Evolutionary conservation across 1,140 invertebrate genomes (phyloP).

Genomic region (Macrobrachium nipponense): DNA sequence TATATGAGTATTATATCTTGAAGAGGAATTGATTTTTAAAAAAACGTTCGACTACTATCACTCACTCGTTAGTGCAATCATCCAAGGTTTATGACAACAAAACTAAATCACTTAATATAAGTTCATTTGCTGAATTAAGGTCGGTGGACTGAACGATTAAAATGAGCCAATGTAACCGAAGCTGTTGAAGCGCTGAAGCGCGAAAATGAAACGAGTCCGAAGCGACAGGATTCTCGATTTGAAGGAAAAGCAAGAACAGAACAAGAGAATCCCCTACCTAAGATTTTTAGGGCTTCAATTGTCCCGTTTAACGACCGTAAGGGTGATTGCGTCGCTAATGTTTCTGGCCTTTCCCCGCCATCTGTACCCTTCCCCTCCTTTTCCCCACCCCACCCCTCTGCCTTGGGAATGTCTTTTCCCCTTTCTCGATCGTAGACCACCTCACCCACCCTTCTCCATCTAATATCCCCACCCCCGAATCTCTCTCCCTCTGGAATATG

Average conservation of each 20-base stretch:
- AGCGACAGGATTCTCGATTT: background rate
- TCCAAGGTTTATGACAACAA: too few relatives aligned
- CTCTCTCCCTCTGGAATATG: conserved; percentile 13
- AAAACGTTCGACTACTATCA: too few relatives aligned
- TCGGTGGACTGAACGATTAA: too few relatives aligned
- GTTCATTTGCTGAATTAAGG: too few relatives aligned
- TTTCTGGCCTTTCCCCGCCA: background rate
- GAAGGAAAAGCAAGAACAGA: background rate
- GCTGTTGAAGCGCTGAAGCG: too few relatives aligned
- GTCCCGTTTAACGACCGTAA: conserved; percentile 15
- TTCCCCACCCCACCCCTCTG: background rate
- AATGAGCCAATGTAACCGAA: too few relatives aligned
- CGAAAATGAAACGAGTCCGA: too few relatives aligned
- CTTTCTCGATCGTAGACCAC: background rate
- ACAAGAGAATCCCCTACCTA: background rate
- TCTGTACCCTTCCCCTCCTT: background rate
- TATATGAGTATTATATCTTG: too few relatives aligned
- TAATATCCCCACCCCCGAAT: background rate
- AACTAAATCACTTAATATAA: too few relatives aligned
- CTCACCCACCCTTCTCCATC: background rate
- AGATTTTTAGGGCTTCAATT: background rate
- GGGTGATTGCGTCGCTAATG: background rate
- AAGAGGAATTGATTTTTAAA: too few relatives aligned
- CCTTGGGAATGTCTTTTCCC: background rate
- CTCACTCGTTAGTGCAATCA: too few relatives aligned